phyloP scores from a whole-genome alignment of 2,888 invertebrate genomes.

The Neoascia interrupta region DNA sequence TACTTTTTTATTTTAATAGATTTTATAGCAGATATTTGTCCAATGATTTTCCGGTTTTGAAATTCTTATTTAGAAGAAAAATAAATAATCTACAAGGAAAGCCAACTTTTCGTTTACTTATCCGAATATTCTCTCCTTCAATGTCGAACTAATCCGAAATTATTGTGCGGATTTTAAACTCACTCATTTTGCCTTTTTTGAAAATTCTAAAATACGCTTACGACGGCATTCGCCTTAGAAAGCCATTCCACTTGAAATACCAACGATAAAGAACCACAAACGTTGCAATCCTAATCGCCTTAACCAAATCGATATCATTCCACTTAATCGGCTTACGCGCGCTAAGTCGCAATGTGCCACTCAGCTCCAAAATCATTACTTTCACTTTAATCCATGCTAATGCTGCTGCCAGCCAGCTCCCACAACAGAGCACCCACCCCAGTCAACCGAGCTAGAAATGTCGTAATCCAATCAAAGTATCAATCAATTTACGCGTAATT shows the following conservation, averaged over 20 bases:
- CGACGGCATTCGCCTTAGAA: too few relatives aligned
- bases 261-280: constrained; percentile 20
- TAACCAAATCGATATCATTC: constrained; percentile 60
- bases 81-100: too few relatives aligned
- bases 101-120: too few relatives aligned
- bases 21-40: too few relatives aligned
- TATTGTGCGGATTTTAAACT: too few relatives aligned
- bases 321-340: constrained; percentile 54
- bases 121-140: too few relatives aligned
- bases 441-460: not conserved
- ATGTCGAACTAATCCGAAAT: too few relatives aligned
- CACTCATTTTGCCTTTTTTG: too few relatives aligned
- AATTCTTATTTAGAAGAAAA: too few relatives aligned
- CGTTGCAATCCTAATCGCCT: constrained; percentile 45
- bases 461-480: constrained; percentile 67
- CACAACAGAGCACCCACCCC: not conserved
- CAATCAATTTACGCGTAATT: constrained; percentile 66
- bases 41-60: too few relatives aligned
- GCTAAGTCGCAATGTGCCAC: constrained; percentile 44
- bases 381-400: constrained; percentile 53
- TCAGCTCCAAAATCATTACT: constrained; percentile 58
- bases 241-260: constrained; percentile 12
- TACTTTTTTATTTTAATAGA: too few relatives aligned
- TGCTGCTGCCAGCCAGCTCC: constrained; percentile 6
- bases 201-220: too few relatives aligned